These are phyloP conservation scores for Torymus tubicola DNA, from an alignment of 2,888 invertebrate genomes.

Conservation along the genomic window DNA sequence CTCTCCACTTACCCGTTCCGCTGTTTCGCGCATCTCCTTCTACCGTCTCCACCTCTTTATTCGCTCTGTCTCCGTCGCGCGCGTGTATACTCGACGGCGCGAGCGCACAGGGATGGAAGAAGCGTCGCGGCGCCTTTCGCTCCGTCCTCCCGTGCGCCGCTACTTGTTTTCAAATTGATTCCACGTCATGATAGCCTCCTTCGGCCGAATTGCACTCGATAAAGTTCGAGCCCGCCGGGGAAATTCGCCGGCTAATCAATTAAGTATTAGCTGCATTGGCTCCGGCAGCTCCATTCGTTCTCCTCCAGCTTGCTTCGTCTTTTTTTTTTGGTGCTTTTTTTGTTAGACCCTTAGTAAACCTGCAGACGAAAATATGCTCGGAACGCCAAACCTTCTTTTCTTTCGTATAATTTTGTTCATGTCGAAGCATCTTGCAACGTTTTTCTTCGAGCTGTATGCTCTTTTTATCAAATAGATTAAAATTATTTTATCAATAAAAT, in stretches of 20 bases:
- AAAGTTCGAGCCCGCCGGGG: constrained; percentile 23
- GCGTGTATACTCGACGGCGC: neutral
- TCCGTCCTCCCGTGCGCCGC: neutral
- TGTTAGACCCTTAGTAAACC: neutral
- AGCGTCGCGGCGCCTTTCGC: constrained; percentile 1
- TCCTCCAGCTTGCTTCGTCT: neutral
- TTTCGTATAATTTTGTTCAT: too few species aligned
- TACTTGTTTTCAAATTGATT: constrained; percentile 31
- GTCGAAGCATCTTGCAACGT: too few species aligned
- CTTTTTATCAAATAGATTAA: too few species aligned
- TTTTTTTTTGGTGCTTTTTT: neutral
- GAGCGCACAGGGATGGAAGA: neutral
- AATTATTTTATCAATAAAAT: too few species aligned
- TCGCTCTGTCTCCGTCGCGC: neutral
- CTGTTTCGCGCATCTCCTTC: neutral
- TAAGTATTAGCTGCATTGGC: constrained; percentile 32
- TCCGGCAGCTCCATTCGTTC: neutral
- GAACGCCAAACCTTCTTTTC: neutral
- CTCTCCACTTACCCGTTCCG: constrained; percentile 8
- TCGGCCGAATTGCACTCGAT: constrained; percentile 40
- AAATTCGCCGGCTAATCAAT: constrained; percentile 36
- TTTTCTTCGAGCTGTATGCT: too few species aligned
- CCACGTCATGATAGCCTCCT: constrained; percentile 13
- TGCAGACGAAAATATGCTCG: constrained; percentile 3
- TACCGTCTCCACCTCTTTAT: neutral